Conservation (phyloP, 2,888 invertebrate species). For the Timema podura region DNA sequence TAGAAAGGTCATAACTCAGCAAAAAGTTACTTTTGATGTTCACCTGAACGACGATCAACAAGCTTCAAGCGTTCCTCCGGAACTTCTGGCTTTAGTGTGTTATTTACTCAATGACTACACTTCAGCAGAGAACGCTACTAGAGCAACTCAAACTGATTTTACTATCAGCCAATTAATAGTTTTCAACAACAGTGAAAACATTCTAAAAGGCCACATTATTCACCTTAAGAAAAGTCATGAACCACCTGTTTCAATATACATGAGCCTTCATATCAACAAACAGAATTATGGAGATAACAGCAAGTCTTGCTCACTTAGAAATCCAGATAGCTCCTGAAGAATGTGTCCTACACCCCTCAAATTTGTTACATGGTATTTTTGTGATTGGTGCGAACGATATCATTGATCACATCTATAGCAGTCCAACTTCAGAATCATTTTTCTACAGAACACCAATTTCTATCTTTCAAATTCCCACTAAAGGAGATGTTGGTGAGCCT, state of each 20-base stretch:
- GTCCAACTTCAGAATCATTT: background rate
- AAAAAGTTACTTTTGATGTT: too few relatives aligned
- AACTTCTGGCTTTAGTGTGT: too few relatives aligned
- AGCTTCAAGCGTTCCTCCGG: too few relatives aligned
- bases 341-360: background rate
- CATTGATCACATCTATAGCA: background rate
- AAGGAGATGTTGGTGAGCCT: constrained; percentile 1
- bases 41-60: too few relatives aligned
- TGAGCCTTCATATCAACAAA: background rate
- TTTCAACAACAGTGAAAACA: too few relatives aligned
- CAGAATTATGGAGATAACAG: constrained; percentile 8
- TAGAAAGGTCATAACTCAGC: too few relatives aligned
- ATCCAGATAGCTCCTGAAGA: background rate
- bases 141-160: too few relatives aligned
- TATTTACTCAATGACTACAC: too few relatives aligned
- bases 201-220: too few relatives aligned
- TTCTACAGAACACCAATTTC: background rate
- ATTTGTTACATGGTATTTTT: background rate
- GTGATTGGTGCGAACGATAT: background rate
- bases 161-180: too few relatives aligned
- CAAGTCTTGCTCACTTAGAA: background rate
- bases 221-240: too few relatives aligned
- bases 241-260: background rate
- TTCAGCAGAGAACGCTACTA: too few relatives aligned
- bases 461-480: background rate